Percentiles rank a stretch among this genome's conserved stretches.
Evolutionary conservation across 2,888 invertebrate species (phyloP).

Genomic region (Catocala fraxini): DNA sequence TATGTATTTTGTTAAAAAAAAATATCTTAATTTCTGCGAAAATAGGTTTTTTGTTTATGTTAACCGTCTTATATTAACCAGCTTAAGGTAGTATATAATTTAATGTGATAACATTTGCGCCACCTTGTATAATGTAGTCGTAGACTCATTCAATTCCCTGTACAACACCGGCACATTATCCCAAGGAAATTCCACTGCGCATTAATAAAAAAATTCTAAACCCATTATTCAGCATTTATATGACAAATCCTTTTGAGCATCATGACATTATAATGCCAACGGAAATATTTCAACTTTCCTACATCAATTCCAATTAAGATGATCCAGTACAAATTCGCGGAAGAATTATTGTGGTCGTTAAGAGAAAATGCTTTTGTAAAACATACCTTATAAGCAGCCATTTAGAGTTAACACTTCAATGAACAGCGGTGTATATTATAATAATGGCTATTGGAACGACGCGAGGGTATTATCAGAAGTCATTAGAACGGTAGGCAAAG

Average conservation of each 20-base stretch:
- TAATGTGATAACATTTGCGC: too few species aligned
- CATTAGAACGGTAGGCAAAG: slow-evolving; percentile 20
- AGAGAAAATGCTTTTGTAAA: not conserved
- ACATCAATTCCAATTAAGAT: slow-evolving; percentile 31
- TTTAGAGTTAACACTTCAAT: slow-evolving; percentile 21
- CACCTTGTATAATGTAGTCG: too few species aligned
- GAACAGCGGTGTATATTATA: not conserved
- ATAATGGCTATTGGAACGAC: not conserved
- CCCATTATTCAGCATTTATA: too few species aligned
- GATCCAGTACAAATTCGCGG: slow-evolving; percentile 38
- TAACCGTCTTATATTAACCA: too few species aligned
- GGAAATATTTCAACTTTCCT: slow-evolving; percentile 26
- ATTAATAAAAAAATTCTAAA: too few species aligned
- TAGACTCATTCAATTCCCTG: too few species aligned
- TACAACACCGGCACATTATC: too few species aligned
- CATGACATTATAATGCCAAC: slow-evolving; percentile 14
- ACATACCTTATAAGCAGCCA: rapidly evolving
- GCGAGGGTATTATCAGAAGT: slow-evolving; percentile 19
- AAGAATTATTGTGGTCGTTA: slow-evolving; percentile 22
- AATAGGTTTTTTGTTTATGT: too few species aligned
- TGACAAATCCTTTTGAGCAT: not conserved
- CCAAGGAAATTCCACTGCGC: too few species aligned
- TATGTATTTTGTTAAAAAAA: too few species aligned
- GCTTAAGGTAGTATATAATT: too few species aligned
- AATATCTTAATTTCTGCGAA: too few species aligned